Evolutionary conservation across 2,888 invertebrate genomes (phyloP), one percentile per base, ranked within the genome.

Genomic region (Athripsodes cinereus): DNA sequence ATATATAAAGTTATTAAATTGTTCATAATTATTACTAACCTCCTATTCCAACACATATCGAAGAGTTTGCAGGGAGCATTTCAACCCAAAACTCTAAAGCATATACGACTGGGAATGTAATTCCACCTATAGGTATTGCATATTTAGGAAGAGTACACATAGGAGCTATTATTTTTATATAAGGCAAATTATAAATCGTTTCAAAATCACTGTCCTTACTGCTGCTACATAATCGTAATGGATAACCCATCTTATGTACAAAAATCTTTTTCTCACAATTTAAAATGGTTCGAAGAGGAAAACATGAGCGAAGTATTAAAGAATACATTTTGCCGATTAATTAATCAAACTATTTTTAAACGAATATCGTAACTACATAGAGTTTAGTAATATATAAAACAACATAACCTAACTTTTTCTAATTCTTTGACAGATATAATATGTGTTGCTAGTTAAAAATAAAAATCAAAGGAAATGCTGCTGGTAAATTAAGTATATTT

Each of bases 131-230:
- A 34, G 70, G 58, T 18, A 78, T 66, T 60, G 82, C 81, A 68
- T 80, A 81, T 2, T 76, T 68, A 72, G 82, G 83, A 19, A 81
- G 69, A 65, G 78, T 75, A 68, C 81, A 80, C 35, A 83, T 65
- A 53, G 77, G 13, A 22, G 79, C 71, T 63, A 81, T 69, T 61
- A 74, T 72, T 66, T 71, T 74, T 53, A 82, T 74, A 52, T 71
- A 66, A 1, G 71, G 70, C 62, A 73, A 70, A 64, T 69, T 69
- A 64, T 72, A 74, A 26, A 74, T 64, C 26, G 69, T 64, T 19
- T 63, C 40, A 40, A 26, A 26, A 10, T 26, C 26, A 10, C 10
- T 10, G 10, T 26, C 26, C 26, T 26, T 26, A n/a, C n/a, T n/a
- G 26, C 26, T 26, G 10, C 26, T 6, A 26, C 3, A 26, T 26